Conservation (phyloP, 2,888 invertebrate genomes). For the Diachrysia chrysitis region DNA sequence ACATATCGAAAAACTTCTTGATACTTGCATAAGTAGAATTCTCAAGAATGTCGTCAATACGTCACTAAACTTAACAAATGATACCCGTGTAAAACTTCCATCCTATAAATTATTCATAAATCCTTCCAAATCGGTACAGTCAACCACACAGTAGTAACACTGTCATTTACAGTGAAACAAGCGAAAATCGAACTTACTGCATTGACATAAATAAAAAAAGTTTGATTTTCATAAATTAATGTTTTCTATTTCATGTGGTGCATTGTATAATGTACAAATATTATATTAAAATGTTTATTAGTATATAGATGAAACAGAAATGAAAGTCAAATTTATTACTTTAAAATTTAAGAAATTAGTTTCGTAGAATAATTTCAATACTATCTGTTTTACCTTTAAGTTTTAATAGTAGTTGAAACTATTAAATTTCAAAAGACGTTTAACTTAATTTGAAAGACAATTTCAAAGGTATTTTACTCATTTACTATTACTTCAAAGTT, state of each 20-base stretch:
- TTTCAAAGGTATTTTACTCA: not conserved
- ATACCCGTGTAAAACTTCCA: constrained; percentile 68
- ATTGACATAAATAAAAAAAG: not conserved
- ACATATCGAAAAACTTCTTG: constrained; percentile 71
- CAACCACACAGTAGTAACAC: not conserved
- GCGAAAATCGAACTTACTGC: not conserved
- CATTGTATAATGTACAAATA: not conserved
- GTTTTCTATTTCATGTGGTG: not conserved
- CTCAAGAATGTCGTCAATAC: constrained; percentile 61
- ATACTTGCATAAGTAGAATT: constrained; percentile 60
- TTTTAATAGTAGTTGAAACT: constrained; percentile 3
- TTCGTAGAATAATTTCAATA: constrained; percentile 2
- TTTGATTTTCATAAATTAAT: not conserved
- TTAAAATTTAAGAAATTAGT: not conserved
- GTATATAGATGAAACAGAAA: not conserved
- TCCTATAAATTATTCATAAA: constrained; percentile 67
- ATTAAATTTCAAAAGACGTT: constrained; percentile 30
- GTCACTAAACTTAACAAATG: constrained; percentile 68
- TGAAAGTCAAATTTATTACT: not conserved
- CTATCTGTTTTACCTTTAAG: not conserved
- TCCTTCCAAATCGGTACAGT: constrained; percentile 38
- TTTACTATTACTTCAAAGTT: not conserved
- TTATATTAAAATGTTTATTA: not conserved
- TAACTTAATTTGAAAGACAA: constrained; percentile 11
- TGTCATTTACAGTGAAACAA: not conserved